Conservation (phyloP, 2,797 vertebrate genomes). For the Acanthurus lineatus region DNA sequence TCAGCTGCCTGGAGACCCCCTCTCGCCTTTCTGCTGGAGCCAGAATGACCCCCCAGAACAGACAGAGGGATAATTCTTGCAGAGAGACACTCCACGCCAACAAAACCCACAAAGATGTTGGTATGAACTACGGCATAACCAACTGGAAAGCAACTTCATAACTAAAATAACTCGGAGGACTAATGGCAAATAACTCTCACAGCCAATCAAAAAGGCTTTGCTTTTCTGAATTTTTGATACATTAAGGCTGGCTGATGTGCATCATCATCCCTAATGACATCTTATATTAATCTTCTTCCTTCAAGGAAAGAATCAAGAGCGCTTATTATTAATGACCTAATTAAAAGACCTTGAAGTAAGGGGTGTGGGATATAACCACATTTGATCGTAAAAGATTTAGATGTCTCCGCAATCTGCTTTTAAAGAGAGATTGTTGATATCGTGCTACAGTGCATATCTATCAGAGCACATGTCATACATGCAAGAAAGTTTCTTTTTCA, state of each 20-base stretch:
- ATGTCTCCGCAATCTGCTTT: too few relatives aligned
- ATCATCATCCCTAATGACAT: slow-evolving; percentile 60
- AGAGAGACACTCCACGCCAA: slow-evolving; percentile 44
- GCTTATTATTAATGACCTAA: slow-evolving; percentile 21
- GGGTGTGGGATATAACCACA: neutral
- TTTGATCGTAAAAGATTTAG: too few relatives aligned
- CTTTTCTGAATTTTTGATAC: slow-evolving; percentile 22
- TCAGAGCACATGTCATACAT: too few relatives aligned
- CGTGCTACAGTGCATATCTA: too few relatives aligned
- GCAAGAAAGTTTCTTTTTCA: too few relatives aligned
- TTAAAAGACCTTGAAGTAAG: slow-evolving; percentile 40
- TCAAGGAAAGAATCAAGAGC: slow-evolving; percentile 43
- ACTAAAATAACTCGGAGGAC: slow-evolving; percentile 54
- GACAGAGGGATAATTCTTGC: slow-evolving; percentile 80
- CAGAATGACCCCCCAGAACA: slow-evolving; percentile 64
- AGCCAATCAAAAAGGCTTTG: slow-evolving; percentile 44
- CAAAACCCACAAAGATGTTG: slow-evolving; percentile 53
- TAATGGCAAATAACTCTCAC: slow-evolving; percentile 36
- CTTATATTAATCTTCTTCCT: slow-evolving; percentile 42
- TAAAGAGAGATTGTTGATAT: too few relatives aligned
- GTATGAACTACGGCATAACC: slow-evolving; percentile 63
- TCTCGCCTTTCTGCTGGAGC: slow-evolving; percentile 79
- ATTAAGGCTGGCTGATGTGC: slow-evolving; percentile 41
- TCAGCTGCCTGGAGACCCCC: slow-evolving; percentile 77
- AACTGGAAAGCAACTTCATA: slow-evolving; percentile 50